A percentile compares a stretch with the other conserved stretches of the same genome.
Evolutionary conservation across 2,797 vertebrate species (phyloP).

Genomic region (Emydoidea blandingii): DNA sequence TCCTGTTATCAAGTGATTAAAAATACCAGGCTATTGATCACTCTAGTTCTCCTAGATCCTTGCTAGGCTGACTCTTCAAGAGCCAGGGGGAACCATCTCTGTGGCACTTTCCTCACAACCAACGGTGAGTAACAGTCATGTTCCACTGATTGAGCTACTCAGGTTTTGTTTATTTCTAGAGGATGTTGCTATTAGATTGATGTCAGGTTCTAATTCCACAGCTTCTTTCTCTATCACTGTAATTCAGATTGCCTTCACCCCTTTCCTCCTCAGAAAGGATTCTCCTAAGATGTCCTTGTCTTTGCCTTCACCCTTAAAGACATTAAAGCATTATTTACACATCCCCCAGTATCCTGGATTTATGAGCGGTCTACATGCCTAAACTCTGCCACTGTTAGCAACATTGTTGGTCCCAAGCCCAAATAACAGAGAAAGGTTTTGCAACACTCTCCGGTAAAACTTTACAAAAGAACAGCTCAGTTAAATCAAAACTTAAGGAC

Average conservation of each 20-base stretch:
- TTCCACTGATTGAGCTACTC: not conserved
- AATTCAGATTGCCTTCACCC: slow-evolving; percentile 5
- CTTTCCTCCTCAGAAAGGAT: slow-evolving; percentile 35
- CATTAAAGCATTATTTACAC: not conserved
- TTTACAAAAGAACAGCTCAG: not conserved
- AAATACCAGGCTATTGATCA: too few species aligned
- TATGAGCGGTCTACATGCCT: not conserved
- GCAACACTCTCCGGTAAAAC: too few species aligned
- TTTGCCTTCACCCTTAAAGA: not conserved
- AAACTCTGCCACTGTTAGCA: not conserved
- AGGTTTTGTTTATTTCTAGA: slow-evolving; percentile 23
- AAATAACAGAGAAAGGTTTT: not conserved
- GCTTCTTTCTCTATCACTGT: not conserved
- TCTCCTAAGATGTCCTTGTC: not conserved
- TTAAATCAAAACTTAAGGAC: not conserved
- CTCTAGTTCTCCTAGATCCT: not conserved
- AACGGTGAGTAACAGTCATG: not conserved
- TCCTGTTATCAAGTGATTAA: not conserved
- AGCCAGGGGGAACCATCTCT: not conserved
- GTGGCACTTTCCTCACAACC: not conserved
- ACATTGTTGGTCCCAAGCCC: not conserved
- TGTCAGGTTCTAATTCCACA: slow-evolving; percentile 41
- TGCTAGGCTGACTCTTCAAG: not conserved
- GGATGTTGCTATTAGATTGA: not conserved
- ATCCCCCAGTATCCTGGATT: not conserved